These are phyloP conservation scores for Panulirus ornatus DNA, from an alignment of 1,140 invertebrate species.

Conservation along the genomic window DNA sequence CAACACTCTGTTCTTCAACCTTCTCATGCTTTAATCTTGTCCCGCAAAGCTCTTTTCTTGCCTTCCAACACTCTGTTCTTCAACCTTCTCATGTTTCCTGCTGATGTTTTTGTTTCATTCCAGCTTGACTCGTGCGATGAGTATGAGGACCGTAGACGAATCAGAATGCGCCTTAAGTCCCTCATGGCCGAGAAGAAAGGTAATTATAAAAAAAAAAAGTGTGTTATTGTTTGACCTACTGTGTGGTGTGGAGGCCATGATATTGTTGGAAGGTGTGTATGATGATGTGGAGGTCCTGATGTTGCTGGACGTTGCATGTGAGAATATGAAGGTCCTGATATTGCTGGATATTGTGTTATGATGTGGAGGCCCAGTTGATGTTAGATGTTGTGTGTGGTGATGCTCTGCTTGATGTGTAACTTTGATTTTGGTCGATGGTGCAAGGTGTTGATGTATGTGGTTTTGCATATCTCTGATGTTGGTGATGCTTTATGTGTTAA, in stretches of 20 bases:
- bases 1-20: too few relatives aligned
- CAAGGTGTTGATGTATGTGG: background rate
- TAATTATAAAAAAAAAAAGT: conserved; percentile 74
- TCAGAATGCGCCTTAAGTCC: conserved; percentile 85
- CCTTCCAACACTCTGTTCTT: too few relatives aligned
- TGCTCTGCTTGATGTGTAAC: too few relatives aligned
- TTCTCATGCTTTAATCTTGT: too few relatives aligned
- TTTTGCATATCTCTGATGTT: background rate
- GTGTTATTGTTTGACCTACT: background rate
- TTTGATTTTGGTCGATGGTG: background rate
- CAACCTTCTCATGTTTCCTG: too few relatives aligned
- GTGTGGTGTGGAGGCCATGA: background rate
- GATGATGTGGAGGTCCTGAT: background rate
- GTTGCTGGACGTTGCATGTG: background rate
- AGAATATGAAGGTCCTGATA: background rate
- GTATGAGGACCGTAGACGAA: conserved; percentile 90
- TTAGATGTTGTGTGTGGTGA: background rate
- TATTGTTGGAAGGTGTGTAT: background rate
- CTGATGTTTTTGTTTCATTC: conserved; percentile 61
- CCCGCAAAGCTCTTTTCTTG: too few relatives aligned
- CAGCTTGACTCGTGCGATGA: conserved; percentile 90
- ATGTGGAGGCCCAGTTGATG: background rate
- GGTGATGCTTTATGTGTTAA: background rate
- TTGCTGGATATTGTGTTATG: background rate
- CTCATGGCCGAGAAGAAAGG: conserved; percentile 79